Percentiles rank a stretch among this genome's conserved stretches.
phyloP scores from a whole-genome alignment of 2,113 vertebrate genomes.

The Aspidoscelis tigris region DNA sequence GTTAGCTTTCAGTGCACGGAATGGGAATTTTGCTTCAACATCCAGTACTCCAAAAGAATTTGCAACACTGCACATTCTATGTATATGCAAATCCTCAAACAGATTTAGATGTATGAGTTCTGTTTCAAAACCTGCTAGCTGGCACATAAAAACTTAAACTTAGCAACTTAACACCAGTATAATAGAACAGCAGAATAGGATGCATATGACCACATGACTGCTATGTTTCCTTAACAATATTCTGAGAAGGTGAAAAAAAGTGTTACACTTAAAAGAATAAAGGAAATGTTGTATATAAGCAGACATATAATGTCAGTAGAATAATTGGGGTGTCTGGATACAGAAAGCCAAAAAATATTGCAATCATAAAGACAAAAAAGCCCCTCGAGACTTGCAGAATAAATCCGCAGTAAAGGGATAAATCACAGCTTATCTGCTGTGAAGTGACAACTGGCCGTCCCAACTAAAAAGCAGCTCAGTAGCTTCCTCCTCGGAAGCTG shows the following conservation, averaged over 20 bases:
- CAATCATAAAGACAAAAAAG: neutral
- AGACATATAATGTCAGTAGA: neutral
- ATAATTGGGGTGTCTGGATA: too few species aligned
- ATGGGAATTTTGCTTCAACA: constrained; percentile 10
- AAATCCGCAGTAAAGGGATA: too few species aligned
- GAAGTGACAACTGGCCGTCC: too few species aligned
- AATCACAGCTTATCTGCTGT: too few species aligned
- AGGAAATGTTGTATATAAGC: neutral
- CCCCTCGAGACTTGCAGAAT: neutral
- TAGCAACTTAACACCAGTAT: constrained; percentile 8
- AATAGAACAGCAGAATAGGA: constrained; percentile 19
- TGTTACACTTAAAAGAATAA: neutral
- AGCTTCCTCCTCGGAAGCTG: too few species aligned
- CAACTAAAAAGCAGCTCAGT: too few species aligned
- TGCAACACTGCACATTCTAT: constrained; percentile 18
- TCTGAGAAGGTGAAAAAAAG: neutral
- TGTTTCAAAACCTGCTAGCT: constrained; percentile 21
- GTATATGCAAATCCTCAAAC: constrained; percentile 26
- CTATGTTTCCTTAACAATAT: constrained; percentile 21
- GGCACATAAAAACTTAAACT: neutral
- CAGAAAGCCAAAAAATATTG: neutral
- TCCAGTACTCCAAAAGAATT: neutral
- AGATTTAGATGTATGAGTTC: fast-evolving
- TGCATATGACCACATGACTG: neutral
- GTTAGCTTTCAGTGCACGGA: neutral